These are phyloP conservation scores for Argentina silus DNA, from an alignment of 2,797 vertebrate genomes.

Conservation along the genomic window DNA sequence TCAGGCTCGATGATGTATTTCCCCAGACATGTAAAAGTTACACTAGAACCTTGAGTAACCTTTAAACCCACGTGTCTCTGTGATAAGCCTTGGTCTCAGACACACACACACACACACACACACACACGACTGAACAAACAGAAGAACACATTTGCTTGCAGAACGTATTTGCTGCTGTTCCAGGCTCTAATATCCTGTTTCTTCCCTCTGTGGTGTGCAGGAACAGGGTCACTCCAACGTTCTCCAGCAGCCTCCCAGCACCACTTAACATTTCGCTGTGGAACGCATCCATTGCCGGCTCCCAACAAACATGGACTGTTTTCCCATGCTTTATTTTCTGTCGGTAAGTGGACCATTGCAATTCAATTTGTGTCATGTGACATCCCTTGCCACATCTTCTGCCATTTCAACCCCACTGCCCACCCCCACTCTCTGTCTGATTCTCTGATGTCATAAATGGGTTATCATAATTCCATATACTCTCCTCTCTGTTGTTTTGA, in stretches of 20 bases:
- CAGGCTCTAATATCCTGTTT: constrained; percentile 35
- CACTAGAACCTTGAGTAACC: constrained; percentile 45
- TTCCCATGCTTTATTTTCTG: constrained; percentile 98
- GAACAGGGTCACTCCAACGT: constrained; percentile 86
- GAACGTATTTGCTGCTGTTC: constrained; percentile 38
- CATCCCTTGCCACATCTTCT: constrained; percentile 13
- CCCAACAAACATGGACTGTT: constrained; percentile 99
- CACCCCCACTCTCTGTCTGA: constrained; percentile 4
- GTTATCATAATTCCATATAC: constrained; percentile 12
- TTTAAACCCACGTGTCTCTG: constrained; percentile 65
- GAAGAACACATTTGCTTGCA: constrained; percentile 10
- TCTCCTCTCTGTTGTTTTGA: constrained; percentile 20
- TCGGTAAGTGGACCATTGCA: constrained; percentile 86
- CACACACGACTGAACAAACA: not conserved
- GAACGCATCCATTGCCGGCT: constrained; percentile 85
- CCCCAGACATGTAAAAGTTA: too few relatives aligned
- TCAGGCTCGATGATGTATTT: constrained; percentile 32
- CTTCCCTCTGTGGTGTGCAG: constrained; percentile 65
- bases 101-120: constrained; percentile 25
- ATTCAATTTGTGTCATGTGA: constrained; percentile 63
- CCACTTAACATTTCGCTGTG: constrained; percentile 87
- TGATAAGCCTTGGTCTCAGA: constrained; percentile 66
- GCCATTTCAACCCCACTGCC: constrained; percentile 17
- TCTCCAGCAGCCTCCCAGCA: constrained; percentile 82
- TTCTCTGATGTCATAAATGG: constrained; percentile 14